Base-by-base conservation (phyloP, 1,140 invertebrate species). In the Drosophila bipectinata region DNA sequence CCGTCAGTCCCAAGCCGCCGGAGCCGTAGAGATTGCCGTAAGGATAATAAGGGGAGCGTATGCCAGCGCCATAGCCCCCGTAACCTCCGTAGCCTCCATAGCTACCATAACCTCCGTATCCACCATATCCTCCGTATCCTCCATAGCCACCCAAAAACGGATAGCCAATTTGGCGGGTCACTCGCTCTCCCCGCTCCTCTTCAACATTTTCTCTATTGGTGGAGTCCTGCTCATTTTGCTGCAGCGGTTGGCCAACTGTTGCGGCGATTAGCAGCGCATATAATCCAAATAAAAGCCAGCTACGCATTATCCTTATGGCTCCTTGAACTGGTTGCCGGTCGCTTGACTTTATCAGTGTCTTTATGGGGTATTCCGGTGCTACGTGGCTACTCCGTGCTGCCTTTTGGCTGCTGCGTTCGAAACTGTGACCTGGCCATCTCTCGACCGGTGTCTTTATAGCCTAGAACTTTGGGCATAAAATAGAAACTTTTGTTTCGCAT, bases 391-490 rank as follows among this genome's bases (percentile, higher is more conserved):
- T 53, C 51, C 51, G 51, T 52, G 44, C 39, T 32, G 10, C 26
- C 12, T 52, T 8, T 24, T 51, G n/a, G 55, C 49, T 30, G 44
- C 15, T 44, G 34, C 12, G 66, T 30, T 15, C 34, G 32, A 72
- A 78, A 85, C 82, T 85, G 82, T 85, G 83, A 87, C 82, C 82
- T 72, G 75, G 58, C 58, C 56, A 64, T 47, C 52, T 37, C 62
- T 53, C 52, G 64, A 30, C 64, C 69, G 49, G 74, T 52, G 83
- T 84, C 85, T 87, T 87, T 87, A 87, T 87, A 87, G 82, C 82
- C 69, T 59, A 85, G 82, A 85, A 85, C 82, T 85, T 85, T 85
- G 61, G 24, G 74, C 83, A 85, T 85, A 78, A 85, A 85, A 87
- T 82, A 78, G 78, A 85, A 85, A 85, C 82, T 85, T 85, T 85